Base-by-base conservation (phyloP, 2,888 invertebrate genomes). In the Drosophila paranaensis region DNA sequence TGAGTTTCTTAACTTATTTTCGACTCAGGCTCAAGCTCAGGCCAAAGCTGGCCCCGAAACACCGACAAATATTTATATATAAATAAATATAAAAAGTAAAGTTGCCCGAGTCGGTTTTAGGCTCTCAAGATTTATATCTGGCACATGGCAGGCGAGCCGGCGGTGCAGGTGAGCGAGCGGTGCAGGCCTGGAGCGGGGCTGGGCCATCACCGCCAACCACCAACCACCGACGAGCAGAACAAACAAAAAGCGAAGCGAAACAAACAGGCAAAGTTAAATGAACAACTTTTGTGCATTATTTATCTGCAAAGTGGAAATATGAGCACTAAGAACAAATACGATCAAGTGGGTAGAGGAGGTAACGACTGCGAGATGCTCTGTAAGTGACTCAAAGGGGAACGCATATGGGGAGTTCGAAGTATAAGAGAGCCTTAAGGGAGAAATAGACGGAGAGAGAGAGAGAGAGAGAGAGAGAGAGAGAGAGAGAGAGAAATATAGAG, bases 271-370 rank as follows among this genome's bases (percentile, higher is more conserved):
- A 88, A 87, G 88, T 87, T 88, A 87, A 87, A 88, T 83, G 88
- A 82, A 85, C 83, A 88, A 88, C 88, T 86, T 86, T 83, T 81
- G 73, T 88, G 81, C 83, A 86, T 88, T 83, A 88, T 87, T 88
- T 88, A 87, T 88, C 77, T 83, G 77, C 71, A 71, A 72, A 75
- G 77, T 70, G 81, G 72, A 79, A 87, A 81, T 70, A 77, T 64
- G 74, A 77, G 70, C 55, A 63, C 56, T 54, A 45, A 37, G 45
- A 63, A 61, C 63, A 75, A 75, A 76, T 63, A 33, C 42, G 68
- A 71, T 71, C 55, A 8, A 42, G 8, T 0, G 2, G 6, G 3
- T 10, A 10, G 9, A 2, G 10, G 2, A 37, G 6, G 25, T 5
- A 14, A 30, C 16, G 60, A 65, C 68, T 54, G 5, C 0, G 0